phyloP scores from a whole-genome alignment of 1,140 invertebrate genomes.

The Drosophila prosaltans region DNA sequence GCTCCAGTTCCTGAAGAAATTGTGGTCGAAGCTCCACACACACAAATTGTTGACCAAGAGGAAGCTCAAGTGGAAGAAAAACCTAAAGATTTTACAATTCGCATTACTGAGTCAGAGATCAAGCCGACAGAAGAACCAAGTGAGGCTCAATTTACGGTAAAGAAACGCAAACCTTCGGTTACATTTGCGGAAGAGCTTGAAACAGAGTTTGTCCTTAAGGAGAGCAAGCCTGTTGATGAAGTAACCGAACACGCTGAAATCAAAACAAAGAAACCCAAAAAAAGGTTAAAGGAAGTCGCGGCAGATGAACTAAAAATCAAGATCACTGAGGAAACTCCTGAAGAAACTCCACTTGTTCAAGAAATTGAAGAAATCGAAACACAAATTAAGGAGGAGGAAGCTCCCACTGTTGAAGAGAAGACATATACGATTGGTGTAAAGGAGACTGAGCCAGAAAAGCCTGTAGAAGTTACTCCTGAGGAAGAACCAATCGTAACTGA shows the following conservation, averaged over 20 bases:
- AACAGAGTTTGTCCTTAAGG: slow-evolving; percentile 67
- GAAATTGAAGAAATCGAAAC: slow-evolving; percentile 53
- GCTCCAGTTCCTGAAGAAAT: slow-evolving; percentile 42
- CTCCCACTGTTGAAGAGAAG: slow-evolving; percentile 45
- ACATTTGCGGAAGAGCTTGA: slow-evolving; percentile 64
- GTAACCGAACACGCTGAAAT: slow-evolving; percentile 67
- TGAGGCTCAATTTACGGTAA: slow-evolving; percentile 59
- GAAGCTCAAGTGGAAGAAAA: slow-evolving; percentile 39
- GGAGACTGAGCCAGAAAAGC: slow-evolving; percentile 55
- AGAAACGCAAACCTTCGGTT: slow-evolving; percentile 56
- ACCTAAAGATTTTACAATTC: slow-evolving; percentile 42
- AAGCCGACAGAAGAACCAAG: slow-evolving; percentile 35
- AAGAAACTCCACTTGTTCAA: slow-evolving; percentile 53
- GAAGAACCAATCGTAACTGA: slow-evolving; percentile 30
- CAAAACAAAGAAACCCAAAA: slow-evolving; percentile 78
- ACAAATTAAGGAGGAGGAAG: slow-evolving; percentile 40
- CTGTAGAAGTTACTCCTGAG: slow-evolving; percentile 11
- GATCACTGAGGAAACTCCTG: slow-evolving; percentile 57
- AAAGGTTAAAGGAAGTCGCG: slow-evolving; percentile 63
- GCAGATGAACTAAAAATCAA: slow-evolving; percentile 66
- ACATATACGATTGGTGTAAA: slow-evolving; percentile 58
- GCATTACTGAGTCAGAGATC: slow-evolving; percentile 26
- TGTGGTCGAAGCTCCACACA: slow-evolving; percentile 26
- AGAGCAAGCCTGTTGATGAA: slow-evolving; percentile 63
- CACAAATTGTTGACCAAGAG: slow-evolving; percentile 31